Conservation (phyloP, 2,113 vertebrate species). For the Phalacrocorax aristotelis region DNA sequence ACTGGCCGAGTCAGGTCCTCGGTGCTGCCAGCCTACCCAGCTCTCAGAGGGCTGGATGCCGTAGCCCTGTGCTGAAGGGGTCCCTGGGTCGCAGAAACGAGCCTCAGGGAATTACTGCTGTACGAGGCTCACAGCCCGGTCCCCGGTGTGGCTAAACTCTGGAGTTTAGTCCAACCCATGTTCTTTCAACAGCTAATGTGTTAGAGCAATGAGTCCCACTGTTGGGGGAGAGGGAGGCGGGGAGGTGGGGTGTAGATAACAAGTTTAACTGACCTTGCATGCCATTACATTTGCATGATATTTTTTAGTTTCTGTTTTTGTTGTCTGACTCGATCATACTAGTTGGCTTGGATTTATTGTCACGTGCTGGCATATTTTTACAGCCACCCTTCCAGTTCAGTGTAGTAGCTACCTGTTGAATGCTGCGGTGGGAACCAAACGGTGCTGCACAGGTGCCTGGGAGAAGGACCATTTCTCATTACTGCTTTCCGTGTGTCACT, state of each 20-base stretch:
- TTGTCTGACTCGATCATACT: neutral
- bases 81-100: neutral
- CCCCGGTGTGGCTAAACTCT: rapidly evolving
- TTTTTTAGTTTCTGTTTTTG: neutral
- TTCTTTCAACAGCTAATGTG: neutral
- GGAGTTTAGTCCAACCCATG: rapidly evolving
- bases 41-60: neutral
- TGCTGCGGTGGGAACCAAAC: neutral
- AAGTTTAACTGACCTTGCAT: conserved; percentile 41
- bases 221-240: neutral
- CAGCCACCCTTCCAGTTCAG: neutral
- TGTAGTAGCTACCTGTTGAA: neutral
- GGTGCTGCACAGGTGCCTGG: neutral
- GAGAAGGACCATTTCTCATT: neutral
- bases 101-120: neutral
- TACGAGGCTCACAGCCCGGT: neutral
- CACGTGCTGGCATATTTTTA: neutral
- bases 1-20: neutral
- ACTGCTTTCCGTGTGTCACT: neutral
- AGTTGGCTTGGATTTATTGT: neutral
- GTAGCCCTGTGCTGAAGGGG: neutral
- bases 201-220: neutral
- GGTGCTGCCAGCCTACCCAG: neutral
- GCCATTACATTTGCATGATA: conserved; percentile 24
- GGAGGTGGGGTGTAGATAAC: neutral